These are phyloP conservation scores for Drosophila lowei DNA, from an alignment of 1,140 invertebrate genomes.

Conservation along the genomic window DNA sequence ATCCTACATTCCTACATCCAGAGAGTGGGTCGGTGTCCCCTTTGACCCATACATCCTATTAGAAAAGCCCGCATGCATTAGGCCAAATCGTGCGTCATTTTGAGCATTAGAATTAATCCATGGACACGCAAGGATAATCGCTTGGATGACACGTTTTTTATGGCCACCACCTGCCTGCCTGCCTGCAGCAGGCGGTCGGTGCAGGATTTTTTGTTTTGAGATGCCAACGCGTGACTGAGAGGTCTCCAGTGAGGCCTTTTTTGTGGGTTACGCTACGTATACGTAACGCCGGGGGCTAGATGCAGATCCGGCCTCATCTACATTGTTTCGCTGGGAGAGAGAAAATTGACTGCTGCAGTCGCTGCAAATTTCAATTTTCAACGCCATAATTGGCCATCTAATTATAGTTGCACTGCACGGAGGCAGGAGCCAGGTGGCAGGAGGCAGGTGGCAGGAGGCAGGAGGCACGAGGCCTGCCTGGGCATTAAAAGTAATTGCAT, in stretches of 20 bases:
- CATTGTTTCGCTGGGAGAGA: slow-evolving; percentile 11
- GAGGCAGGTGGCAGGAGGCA: slow-evolving; percentile 11
- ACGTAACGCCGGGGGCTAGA: slow-evolving; percentile 19
- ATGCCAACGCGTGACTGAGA: slow-evolving; percentile 55
- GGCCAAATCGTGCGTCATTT: slow-evolving; percentile 56
- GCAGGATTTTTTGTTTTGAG: slow-evolving; percentile 23
- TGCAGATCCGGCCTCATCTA: slow-evolving; percentile 2
- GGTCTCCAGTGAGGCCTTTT: slow-evolving; percentile 2
- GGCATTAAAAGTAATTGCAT: slow-evolving; percentile 55
- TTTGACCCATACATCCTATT: slow-evolving; percentile 2
- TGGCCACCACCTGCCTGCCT: not conserved
- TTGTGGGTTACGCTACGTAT: slow-evolving; percentile 36
- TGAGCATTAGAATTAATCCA: slow-evolving; percentile 55
- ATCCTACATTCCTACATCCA: not conserved
- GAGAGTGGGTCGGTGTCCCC: not conserved
- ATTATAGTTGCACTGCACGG: slow-evolving; percentile 39
- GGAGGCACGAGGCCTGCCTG: slow-evolving; percentile 25
- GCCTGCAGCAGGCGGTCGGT: slow-evolving; percentile 15
- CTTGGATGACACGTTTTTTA: slow-evolving; percentile 49
- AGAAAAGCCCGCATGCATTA: slow-evolving; percentile 20
- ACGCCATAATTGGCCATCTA: slow-evolving; percentile 58
- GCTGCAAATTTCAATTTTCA: slow-evolving; percentile 54
- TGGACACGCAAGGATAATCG: slow-evolving; percentile 58
- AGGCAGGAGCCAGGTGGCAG: not conserved
- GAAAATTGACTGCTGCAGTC: slow-evolving; percentile 39